Percentiles rank a stretch among this genome's conserved stretches.
Evolutionary conservation across 2,113 vertebrate genomes (phyloP).

Genomic region (Vulpes ferrilata): DNA sequence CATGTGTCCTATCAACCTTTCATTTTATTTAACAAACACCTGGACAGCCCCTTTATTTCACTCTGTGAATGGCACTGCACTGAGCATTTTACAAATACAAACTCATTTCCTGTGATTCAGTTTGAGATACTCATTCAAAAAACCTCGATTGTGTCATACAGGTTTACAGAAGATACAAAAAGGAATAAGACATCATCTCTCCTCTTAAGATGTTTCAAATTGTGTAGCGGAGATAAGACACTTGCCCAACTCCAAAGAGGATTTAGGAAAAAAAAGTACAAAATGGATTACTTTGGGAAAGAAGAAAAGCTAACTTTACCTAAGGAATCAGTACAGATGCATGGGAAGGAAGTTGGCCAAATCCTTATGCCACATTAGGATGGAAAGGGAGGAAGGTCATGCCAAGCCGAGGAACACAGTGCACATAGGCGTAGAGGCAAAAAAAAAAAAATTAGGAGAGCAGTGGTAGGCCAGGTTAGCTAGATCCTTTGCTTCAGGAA

Average conservation of each 20-base stretch:
- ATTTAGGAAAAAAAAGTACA: constrained; percentile 2
- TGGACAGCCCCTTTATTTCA: not conserved
- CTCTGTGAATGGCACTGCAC: not conserved
- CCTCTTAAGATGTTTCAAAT: not conserved
- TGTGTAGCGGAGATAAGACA: constrained; percentile 7
- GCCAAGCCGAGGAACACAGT: not conserved
- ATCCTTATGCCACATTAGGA: not conserved
- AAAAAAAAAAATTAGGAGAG: not conserved
- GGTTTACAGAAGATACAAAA: not conserved
- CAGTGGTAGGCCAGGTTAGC: not conserved
- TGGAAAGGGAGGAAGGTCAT: not conserved
- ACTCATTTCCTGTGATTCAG: constrained; percentile 36
- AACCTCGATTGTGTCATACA: not conserved
- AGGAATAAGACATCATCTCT: constrained; percentile 1
- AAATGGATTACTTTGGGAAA: not conserved
- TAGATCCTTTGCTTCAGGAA: not conserved
- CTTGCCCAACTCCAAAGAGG: constrained; percentile 32
- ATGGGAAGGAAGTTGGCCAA: not conserved
- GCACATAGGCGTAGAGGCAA: not conserved
- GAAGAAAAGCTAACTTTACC: constrained; percentile 5
- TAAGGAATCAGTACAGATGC: not conserved
- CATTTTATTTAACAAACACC: constrained; percentile 65
- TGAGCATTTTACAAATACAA: constrained; percentile 53
- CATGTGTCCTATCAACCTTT: constrained; percentile 26
- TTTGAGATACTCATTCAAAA: not conserved